Percentiles rank a stretch among this genome's conserved stretches.
These are phyloP conservation scores for Apotomis capreana DNA, from an alignment of 2,888 invertebrate species.

Conservation along the genomic window DNA sequence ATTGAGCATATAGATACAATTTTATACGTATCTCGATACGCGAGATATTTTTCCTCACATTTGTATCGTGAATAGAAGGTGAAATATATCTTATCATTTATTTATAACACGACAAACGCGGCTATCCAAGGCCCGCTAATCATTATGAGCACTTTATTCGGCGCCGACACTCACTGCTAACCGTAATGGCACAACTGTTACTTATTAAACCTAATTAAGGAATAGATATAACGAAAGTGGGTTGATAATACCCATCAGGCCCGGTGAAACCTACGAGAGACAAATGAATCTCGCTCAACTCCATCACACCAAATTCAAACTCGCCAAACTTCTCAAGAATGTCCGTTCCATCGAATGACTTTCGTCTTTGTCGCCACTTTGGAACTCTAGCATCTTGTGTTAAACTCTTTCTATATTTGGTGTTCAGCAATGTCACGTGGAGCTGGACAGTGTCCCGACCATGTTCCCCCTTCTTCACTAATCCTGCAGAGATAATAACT, in stretches of 20 bases:
- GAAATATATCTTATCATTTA: no score
- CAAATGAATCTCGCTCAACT: constrained; percentile 87
- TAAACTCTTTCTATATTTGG: constrained; percentile 63
- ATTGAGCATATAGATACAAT: no score
- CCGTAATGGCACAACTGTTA: not conserved
- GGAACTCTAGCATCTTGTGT: constrained; percentile 47
- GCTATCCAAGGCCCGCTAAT: no score
- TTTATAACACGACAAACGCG: no score
- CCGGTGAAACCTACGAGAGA: constrained; percentile 84
- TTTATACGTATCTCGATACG: no score
- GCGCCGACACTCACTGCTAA: no score
- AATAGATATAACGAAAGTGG: constrained; percentile 72
- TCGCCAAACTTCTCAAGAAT: constrained; percentile 87
- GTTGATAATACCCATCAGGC: constrained; percentile 85
- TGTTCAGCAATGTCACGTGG: constrained; percentile 95
- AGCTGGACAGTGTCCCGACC: constrained; percentile 86
- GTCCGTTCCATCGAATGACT: constrained; percentile 71
- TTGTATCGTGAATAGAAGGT: no score
- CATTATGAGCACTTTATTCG: no score
- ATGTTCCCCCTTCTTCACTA: constrained; percentile 60
- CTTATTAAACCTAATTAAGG: not conserved
- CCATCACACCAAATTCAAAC: constrained; percentile 87
- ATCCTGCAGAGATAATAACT: constrained; percentile 54
- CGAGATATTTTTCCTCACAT: no score
- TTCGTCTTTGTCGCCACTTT: constrained; percentile 53